phyloP scores from a whole-genome alignment of 2,797 vertebrate species.

The Smutsia temminckii region DNA sequence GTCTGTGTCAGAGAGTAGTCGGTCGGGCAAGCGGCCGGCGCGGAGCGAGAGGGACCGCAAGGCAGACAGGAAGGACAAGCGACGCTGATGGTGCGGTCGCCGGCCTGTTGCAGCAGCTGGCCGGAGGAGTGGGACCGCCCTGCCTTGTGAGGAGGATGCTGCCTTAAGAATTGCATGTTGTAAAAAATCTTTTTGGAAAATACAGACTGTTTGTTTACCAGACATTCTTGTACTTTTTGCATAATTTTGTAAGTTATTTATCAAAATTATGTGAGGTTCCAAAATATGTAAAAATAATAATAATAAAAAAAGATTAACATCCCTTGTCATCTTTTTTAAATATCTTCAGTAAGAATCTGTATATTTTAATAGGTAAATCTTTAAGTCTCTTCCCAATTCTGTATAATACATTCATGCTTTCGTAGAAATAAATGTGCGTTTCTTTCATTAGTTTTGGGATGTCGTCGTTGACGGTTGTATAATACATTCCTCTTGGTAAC shows the following conservation, averaged over 20 bases:
- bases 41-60: constrained; percentile 96
- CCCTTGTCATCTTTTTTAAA: constrained; percentile 88
- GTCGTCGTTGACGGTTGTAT: constrained; percentile 83
- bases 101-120: too few species aligned
- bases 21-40: constrained; percentile 91
- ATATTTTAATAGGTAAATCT: constrained; percentile 87
- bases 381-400: constrained; percentile 83
- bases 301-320: constrained; percentile 85
- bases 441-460: constrained; percentile 84
- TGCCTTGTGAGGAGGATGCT: constrained; percentile 87
- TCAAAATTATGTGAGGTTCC: constrained; percentile 88
- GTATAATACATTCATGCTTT: constrained; percentile 86
- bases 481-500: constrained; percentile 70
- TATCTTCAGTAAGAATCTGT: constrained; percentile 84
- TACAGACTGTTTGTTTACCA: constrained; percentile 87
- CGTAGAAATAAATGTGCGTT: constrained; percentile 90
- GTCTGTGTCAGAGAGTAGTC: constrained; percentile 90
- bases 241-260: constrained; percentile 89
- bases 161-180: constrained; percentile 90
- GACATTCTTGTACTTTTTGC: constrained; percentile 89
- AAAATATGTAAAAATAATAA: constrained; percentile 87
- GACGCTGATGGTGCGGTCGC: constrained; percentile 87
- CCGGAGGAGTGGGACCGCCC: constrained; percentile 75
- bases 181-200: constrained; percentile 88
- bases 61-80: constrained; percentile 98